Base-by-base conservation (phyloP, 2,888 invertebrate species). In the Cosmopolites sordidus region DNA sequence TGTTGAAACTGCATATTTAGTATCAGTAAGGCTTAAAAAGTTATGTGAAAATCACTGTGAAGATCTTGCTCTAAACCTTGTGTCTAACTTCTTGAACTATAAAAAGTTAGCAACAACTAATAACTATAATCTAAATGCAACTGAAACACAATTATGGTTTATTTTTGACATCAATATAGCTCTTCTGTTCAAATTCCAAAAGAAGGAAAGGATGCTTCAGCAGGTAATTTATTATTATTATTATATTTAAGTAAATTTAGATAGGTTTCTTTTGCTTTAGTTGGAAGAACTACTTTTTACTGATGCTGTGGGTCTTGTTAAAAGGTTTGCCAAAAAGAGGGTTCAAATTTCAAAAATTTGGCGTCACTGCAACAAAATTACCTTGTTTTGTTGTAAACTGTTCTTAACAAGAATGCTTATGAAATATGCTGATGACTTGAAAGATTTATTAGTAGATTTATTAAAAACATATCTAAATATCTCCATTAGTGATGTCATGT, bases 11-110 rank as follows among this genome's bases (percentile, higher is more conserved):
- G 79, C 78, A 44, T 78, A 79, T 67, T 70, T 82, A 62, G 74
- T 82, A 58, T 76, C 78, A 43, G 77, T 81, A 68, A 75, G 83
- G 60, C 71, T 83, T 61, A 80, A 79, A 64, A 79, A 79, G 67
- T 72, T 83, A 57, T 79, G 80, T 66, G 80, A 81, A 70, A 78
- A 79, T 58, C 78, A 79, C 62, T 82, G 82, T 71, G 80, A 81
- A 72, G 80, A 81, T 68, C 72, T 82, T 59, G 83, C 83, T 54
- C 72, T 82, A 49, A 78, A 78, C 67, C 75, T 82, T 63, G 79
- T 79, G 38, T 78, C 78, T 40, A 78, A 79, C 49, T 74, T 72
- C 45, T 68, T 74, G 62, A 67, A 66, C 49, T 75, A 71, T 51
- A 68, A 73, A 49, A 68, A 71, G 54, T 59, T 69, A 53, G 68